Base-by-base conservation (phyloP, 37 sponge, comb jelly and placozoan genomes). In the Theonella swinhoei region DNA sequence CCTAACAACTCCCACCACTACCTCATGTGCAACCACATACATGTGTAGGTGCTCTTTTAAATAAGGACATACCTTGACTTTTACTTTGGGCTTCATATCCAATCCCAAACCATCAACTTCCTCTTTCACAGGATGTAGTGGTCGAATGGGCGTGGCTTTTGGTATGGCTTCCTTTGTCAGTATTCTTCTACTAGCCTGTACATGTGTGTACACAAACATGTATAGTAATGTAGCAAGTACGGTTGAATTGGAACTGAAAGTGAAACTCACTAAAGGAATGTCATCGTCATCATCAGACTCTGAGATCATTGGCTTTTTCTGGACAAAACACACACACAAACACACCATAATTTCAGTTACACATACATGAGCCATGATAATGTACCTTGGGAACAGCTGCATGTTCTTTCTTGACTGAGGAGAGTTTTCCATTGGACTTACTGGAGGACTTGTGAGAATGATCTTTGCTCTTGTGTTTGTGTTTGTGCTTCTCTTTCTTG, bases 211-310 rank as follows among this genome's bases (percentile, higher is more conserved):
- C 54, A 47, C 14, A 47, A 47, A 47, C 14, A 47, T 17, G n/a
- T n/a, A n/a, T n/a, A n/a, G n/a, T n/a, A n/a, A n/a, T n/a, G n/a
- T n/a, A n/a, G n/a, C n/a, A n/a, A n/a, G n/a, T n/a, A n/a, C n/a
- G n/a, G n/a, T n/a, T n/a, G n/a, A n/a, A n/a, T 47, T 14, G 14
- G 14, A 47, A 47, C 54, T 17, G 11, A 47, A 7, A 14, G 54
- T 47, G 54, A 47, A 47, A 38, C 83, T 62, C 60, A 88, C 83
- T 64, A 82, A 24, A 40, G 77, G 78, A 30, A 68, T 80, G 32
- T 66, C 80, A 64, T 89, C 85, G 0, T 91, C 92, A 75, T 82
- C 82, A 20, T 91, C 92, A 30, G 81, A 80, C 24, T 91, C 92
- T 4, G 83, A 82, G n/a, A 87, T 86, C 75, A 91, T 82, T 20